These are phyloP conservation scores for Orchestes rusci DNA, from an alignment of 2,888 invertebrate species.

Conservation along the genomic window DNA sequence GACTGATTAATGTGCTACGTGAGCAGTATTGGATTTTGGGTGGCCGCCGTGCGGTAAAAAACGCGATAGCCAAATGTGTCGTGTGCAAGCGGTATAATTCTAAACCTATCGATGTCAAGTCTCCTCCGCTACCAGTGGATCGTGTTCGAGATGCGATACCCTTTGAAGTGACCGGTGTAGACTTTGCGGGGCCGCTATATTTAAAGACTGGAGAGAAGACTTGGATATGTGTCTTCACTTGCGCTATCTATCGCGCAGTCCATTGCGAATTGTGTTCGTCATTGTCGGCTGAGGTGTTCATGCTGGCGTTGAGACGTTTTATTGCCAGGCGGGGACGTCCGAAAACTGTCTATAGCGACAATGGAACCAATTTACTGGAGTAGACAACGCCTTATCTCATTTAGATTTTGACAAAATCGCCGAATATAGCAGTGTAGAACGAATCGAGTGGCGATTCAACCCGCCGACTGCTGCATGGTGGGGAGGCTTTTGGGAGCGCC, in stretches of 20 bases:
- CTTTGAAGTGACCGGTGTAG: too few relatives aligned
- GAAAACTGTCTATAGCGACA: too few relatives aligned
- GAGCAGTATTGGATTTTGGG: too few relatives aligned
- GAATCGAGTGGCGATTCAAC: too few relatives aligned
- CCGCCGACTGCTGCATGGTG: too few relatives aligned
- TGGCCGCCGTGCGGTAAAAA: too few relatives aligned
- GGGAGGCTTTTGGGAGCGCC: too few relatives aligned
- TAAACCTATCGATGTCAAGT: too few relatives aligned
- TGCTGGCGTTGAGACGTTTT: slow-evolving; percentile 12
- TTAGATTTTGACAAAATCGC: background rate
- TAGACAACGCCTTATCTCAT: background rate
- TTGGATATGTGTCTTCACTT: slow-evolving; percentile 19
- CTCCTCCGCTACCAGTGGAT: background rate
- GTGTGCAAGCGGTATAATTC: background rate
- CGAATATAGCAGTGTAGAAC: too few relatives aligned
- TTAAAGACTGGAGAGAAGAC: slow-evolving; percentile 6
- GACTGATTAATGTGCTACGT: background rate
- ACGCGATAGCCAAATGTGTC: background rate
- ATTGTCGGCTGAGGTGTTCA: slow-evolving; percentile 29
- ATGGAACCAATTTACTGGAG: slow-evolving; percentile 9
- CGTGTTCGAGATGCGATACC: too few relatives aligned
- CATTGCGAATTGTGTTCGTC: background rate
- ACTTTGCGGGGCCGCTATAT: too few relatives aligned
- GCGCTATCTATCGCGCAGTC: slow-evolving; percentile 10
- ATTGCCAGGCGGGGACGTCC: slow-evolving; percentile 3